Evolutionary conservation across 1,140 invertebrate genomes (phyloP).

Genomic region (Littorina saxatilis): DNA sequence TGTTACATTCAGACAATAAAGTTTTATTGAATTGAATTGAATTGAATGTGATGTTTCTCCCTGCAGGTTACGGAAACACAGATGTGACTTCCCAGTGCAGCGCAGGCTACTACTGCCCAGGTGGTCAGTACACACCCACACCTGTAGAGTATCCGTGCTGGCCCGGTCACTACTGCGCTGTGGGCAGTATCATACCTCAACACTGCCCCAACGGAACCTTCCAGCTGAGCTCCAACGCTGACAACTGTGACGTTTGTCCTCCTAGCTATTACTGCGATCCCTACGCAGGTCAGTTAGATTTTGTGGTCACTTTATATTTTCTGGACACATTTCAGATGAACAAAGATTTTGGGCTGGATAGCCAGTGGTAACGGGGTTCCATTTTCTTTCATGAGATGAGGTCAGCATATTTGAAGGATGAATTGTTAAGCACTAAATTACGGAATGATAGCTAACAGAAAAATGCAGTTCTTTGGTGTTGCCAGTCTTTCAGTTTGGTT

Average conservation of each 20-base stretch:
- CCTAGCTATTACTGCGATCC: slow-evolving; percentile 70
- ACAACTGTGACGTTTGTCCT: slow-evolving; percentile 63
- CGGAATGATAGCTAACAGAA: too few relatives aligned
- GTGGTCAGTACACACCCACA: slow-evolving; percentile 64
- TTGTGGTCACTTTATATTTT: too few relatives aligned
- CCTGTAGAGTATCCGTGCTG: slow-evolving; percentile 65
- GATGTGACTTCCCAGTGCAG: slow-evolving; percentile 59
- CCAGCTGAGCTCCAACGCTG: slow-evolving; percentile 61
- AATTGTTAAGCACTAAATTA: too few relatives aligned
- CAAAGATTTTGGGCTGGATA: neutral
- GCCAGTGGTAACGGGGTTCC: too few relatives aligned
- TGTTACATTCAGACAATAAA: too few relatives aligned
- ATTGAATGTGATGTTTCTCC: too few relatives aligned
- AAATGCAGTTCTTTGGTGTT: too few relatives aligned
- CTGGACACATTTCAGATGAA: too few relatives aligned
- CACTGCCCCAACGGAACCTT: slow-evolving; percentile 71
- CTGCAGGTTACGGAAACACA: slow-evolving; percentile 61
- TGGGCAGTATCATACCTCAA: slow-evolving; percentile 57
- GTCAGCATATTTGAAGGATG: too few relatives aligned
- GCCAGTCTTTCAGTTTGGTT: too few relatives aligned
- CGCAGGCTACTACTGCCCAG: slow-evolving; percentile 72
- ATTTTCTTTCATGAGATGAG: too few relatives aligned
- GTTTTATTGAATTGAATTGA: too few relatives aligned
- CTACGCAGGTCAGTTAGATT: slow-evolving; percentile 44
- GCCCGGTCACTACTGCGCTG: slow-evolving; percentile 64